Conservation (phyloP, 1,140 invertebrate species). For the Meteorus sp. region DNA sequence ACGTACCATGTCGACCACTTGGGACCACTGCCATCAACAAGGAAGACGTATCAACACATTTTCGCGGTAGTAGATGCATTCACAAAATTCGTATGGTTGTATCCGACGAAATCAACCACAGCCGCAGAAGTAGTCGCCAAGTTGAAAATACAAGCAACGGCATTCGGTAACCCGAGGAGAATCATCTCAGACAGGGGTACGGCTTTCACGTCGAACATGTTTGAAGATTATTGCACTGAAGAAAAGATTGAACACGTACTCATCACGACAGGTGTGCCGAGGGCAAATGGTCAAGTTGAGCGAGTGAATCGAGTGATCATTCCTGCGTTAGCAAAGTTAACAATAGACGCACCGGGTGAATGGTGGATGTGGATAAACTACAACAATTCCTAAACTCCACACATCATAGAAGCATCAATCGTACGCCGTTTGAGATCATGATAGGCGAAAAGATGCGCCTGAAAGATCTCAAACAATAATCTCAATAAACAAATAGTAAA, state of each 20-base stretch:
- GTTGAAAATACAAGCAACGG: conserved; percentile 33
- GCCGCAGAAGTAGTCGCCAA: conserved; percentile 34
- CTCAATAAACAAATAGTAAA: too few relatives aligned
- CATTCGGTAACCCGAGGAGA: conserved; percentile 43
- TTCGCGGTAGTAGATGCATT: conserved; percentile 46
- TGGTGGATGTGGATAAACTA: too few relatives aligned
- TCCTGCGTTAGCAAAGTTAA: too few relatives aligned
- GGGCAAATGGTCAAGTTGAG: neutral
- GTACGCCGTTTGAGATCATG: too few relatives aligned
- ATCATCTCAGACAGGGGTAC: conserved; percentile 45
- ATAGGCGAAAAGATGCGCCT: too few relatives aligned
- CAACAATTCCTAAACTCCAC: too few relatives aligned
- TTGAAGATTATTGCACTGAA: conserved; percentile 39
- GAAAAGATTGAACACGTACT: conserved; percentile 39
- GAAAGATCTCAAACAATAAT: too few relatives aligned
- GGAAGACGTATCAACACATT: conserved; percentile 52
- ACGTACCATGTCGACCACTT: conserved; percentile 31
- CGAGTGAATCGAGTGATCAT: neutral
- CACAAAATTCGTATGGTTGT: conserved; percentile 52
- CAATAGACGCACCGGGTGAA: too few relatives aligned
- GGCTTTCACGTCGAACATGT: conserved; percentile 46
- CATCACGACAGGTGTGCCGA: conserved; percentile 36
- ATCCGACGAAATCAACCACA: conserved; percentile 39
- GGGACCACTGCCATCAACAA: conserved; percentile 40
- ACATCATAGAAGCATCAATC: too few relatives aligned